phyloP scores from a whole-genome alignment of 2,113 vertebrate species.

The Solenodon paradoxus region DNA sequence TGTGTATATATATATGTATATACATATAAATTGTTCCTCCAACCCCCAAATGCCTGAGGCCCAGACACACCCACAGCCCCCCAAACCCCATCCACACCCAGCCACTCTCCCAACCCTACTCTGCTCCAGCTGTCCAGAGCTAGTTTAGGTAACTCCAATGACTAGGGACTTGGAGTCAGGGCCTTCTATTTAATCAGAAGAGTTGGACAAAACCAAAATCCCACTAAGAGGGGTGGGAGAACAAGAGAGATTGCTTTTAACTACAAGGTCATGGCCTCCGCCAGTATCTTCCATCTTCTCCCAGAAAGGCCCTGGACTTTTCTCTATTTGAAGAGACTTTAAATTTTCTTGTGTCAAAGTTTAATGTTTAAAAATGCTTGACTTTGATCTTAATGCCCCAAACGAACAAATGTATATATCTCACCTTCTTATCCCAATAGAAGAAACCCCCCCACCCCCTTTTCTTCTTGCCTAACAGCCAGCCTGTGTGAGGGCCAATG shows the following conservation, averaged over 20 bases:
- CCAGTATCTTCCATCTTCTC: background rate
- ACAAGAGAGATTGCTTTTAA: background rate
- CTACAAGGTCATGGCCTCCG: background rate
- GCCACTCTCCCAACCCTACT: background rate
- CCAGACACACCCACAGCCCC: background rate
- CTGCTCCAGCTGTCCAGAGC: background rate
- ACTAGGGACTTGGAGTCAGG: background rate
- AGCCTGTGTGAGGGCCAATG: background rate
- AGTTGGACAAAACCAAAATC: background rate
- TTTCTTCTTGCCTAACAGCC: background rate
- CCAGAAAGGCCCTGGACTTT: background rate
- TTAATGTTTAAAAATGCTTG: background rate
- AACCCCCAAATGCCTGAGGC: background rate
- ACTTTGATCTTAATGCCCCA: background rate
- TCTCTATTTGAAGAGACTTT: background rate
- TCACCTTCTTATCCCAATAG: background rate
- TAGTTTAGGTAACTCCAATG: constrained; percentile 14
- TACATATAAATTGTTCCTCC: no score
- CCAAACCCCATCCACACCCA: background rate
- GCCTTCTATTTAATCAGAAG: background rate
- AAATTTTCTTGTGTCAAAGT: background rate
- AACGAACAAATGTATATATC: background rate
- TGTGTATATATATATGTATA: no score
- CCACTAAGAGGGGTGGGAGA: background rate
- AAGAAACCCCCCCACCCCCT: no score